These are phyloP conservation scores for Littorina saxatilis DNA, from an alignment of 1,140 invertebrate genomes.

Conservation along the genomic window DNA sequence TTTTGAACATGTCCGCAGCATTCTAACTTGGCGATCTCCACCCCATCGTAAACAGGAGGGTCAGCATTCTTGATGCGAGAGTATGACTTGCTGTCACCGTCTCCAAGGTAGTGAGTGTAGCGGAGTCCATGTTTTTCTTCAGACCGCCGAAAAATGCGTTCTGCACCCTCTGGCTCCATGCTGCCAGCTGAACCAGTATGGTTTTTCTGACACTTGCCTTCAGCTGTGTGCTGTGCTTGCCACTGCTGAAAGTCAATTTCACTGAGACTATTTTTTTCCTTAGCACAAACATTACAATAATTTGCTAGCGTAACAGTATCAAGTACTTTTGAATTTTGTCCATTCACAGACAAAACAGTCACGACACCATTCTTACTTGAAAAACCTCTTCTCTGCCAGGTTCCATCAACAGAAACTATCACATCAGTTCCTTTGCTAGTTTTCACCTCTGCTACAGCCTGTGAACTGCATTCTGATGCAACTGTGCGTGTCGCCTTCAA, in stretches of 20 bases:
- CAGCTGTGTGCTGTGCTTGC: not conserved
- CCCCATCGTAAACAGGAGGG: slow-evolving; percentile 32
- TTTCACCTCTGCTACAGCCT: slow-evolving; percentile 19
- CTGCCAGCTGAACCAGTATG: slow-evolving; percentile 13
- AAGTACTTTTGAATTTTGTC: slow-evolving; percentile 26
- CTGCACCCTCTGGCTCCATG: slow-evolving; percentile 36
- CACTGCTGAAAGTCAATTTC: not conserved
- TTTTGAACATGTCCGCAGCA: slow-evolving; percentile 34
- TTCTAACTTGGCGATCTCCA: slow-evolving; percentile 34
- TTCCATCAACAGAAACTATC: slow-evolving; percentile 28
- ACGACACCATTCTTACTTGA: slow-evolving; percentile 27
- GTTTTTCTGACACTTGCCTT: slow-evolving; percentile 9
- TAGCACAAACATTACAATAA: slow-evolving; percentile 21
- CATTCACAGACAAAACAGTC: slow-evolving; percentile 17
- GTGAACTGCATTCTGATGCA: not conserved
- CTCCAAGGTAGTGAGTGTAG: slow-evolving; percentile 36
- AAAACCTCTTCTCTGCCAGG: slow-evolving; percentile 37
- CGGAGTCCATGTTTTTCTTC: slow-evolving; percentile 4
- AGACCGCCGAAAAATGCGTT: slow-evolving; percentile 32
- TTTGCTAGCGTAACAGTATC: not conserved
- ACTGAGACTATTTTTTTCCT: not conserved
- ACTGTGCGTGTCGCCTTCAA: not conserved
- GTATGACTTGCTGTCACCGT: slow-evolving; percentile 38
- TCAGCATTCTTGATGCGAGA: slow-evolving; percentile 22
- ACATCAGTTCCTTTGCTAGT: not conserved